Base-by-base conservation (phyloP, 2,797 vertebrate species). In the Antennarius maculatus region DNA sequence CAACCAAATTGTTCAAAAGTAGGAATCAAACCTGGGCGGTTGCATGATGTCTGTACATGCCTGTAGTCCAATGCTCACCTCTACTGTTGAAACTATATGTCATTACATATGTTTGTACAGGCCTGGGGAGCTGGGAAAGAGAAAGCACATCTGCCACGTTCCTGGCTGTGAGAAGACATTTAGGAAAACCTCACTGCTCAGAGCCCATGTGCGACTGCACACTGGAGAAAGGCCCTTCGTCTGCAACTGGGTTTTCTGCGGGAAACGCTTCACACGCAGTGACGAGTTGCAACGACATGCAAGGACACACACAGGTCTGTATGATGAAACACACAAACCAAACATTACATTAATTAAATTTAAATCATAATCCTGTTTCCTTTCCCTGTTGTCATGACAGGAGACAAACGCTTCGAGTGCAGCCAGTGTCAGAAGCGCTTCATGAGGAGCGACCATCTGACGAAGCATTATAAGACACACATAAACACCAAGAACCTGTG, bases 401-500 rank as follows among this genome's bases (percentile, higher is more conserved):
- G 97, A 85, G 97, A 99, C 93, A 99, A 98, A 57, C 95, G 97
- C 53, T 98, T 99, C 2, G 97, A 98, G 92, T 99, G 97, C 34
- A 94, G 90, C 27, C 97, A 98, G 90, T 99, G 97, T 94, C 97
- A 98, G 95, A 99, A 99, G 75, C 96, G 97, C 79, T 99, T 99
- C 94, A 99, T 98, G 95, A 90, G 97, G 91, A 98, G 97, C 14
- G 97, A 99, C 91, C 97, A 99, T 86, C 95, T 99, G 81, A 97
- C 96, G 17, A 98, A 99, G 93, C 97, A 99, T 93, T 98, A 97
- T 80, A 99, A 99, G 90, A 99, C 97, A 53, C 97, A 99, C 92
- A 94, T 99, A 87, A 96, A 97, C 94, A 96, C 96, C 84, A 99
- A 98, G 94, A 98, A 97, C 94, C 92, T 99, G 93, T 99, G 90